A percentile compares a stretch with the other conserved stretches of the same genome.
These are phyloP conservation scores for Amazona vittata DNA, from an alignment of 2,113 vertebrate genomes.

Conservation along the genomic window DNA sequence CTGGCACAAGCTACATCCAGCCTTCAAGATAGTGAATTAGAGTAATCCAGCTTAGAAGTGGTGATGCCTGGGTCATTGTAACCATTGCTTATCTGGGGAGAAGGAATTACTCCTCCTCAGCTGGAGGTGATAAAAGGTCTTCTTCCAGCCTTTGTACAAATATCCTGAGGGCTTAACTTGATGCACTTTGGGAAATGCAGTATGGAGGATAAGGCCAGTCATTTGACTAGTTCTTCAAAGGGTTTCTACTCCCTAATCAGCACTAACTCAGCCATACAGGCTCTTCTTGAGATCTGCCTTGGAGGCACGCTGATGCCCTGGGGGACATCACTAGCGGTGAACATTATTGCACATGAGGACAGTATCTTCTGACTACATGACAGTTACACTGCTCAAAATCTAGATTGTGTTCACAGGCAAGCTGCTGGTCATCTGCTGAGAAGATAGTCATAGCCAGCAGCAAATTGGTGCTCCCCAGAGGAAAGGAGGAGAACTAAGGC, in stretches of 20 bases:
- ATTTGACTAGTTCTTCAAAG: constrained; percentile 9
- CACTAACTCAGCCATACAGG: background rate
- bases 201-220: constrained; percentile 21
- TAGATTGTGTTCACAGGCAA: constrained; percentile 9
- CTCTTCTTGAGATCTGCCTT: background rate
- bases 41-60: background rate
- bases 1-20: background rate
- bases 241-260: constrained; percentile 27
- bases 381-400: background rate
- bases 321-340: background rate
- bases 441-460: background rate
- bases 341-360: background rate
- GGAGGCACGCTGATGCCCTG: background rate
- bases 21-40: background rate
- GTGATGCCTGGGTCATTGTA: background rate
- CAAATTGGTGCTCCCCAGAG: background rate
- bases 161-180: background rate
- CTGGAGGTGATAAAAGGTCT: constrained; percentile 39
- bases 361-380: background rate
- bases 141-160: background rate
- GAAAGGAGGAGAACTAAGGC: background rate
- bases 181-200: background rate
- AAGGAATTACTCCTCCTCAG: background rate
- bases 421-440: constrained; percentile 36
- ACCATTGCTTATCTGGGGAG: constrained; percentile 33